phyloP scores from a whole-genome alignment of 2,113 vertebrate genomes.

The Hepsetus odoe region DNA sequence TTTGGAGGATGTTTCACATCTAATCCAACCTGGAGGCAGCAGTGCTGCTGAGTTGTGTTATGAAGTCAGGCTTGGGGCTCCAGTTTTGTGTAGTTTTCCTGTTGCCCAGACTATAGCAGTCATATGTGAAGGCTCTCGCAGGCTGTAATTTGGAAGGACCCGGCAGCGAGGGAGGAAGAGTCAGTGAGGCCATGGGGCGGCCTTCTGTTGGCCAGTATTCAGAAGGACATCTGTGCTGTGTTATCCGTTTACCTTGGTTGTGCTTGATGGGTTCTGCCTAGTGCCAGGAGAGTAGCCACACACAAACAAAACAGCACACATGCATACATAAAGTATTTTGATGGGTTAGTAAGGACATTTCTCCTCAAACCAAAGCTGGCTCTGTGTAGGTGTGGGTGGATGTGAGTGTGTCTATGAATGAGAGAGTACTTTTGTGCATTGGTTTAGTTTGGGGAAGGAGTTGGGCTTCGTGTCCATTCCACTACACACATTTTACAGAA shows the following conservation, averaged over 20 bases:
- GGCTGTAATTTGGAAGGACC: conserved; percentile 69
- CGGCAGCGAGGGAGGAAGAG: conserved; percentile 56
- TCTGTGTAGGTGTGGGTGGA: conserved; percentile 32
- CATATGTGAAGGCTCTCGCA: conserved; percentile 58
- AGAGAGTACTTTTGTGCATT: background rate
- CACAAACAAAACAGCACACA: conserved; percentile 34
- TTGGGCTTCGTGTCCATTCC: no score
- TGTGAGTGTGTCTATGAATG: conserved; percentile 9
- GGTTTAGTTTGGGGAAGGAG: background rate
- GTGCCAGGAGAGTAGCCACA: background rate
- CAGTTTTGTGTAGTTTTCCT: conserved; percentile 48
- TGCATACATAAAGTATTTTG: conserved; percentile 26
- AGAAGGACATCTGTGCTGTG: conserved; percentile 68
- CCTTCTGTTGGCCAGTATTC: conserved; percentile 60
- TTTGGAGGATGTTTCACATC: conserved; percentile 5
- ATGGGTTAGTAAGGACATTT: conserved; percentile 40
- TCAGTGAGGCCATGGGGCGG: conserved; percentile 66
- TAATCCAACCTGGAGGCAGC: background rate
- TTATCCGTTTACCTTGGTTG: conserved; percentile 70
- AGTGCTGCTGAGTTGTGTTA: conserved; percentile 13
- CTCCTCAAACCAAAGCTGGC: conserved; percentile 26
- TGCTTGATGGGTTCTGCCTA: conserved; percentile 56
- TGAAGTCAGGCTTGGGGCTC: background rate
- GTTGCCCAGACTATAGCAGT: conserved; percentile 54
- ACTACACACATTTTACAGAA: background rate